Base-by-base conservation (phyloP, 2,797 vertebrate genomes). In the Acridotheres tristis region DNA sequence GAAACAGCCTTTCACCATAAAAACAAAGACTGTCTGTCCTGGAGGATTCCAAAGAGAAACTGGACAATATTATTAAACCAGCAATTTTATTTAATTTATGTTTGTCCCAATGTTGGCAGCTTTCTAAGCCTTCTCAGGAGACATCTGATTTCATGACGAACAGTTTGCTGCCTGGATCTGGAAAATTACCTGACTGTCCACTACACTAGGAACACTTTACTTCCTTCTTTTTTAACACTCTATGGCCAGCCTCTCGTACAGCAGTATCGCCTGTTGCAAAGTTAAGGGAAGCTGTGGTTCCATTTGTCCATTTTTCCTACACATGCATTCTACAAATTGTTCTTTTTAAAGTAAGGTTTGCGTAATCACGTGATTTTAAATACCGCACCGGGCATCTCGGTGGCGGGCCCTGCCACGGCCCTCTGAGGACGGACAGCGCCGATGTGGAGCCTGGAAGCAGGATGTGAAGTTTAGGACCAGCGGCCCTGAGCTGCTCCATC, bases 141-240 rank as follows among this genome's bases (percentile, higher is more conserved):
- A 74, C 97, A 97, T 82, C 65, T 97, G 97, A 97, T 85, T 94
- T 67, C 22, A 90, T 97, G 97, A 98, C 96, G 91, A 97, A 97
- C 11, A 61, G 65, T 66, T 63, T 89, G 92, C 93, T 93, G 83
- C 85, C 58, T 78, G 54, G 58, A 65, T 77, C 38, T 95, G 90
- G 90, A 90, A 85, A 97, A 97, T 78, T 30, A 86, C 73, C 51
- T 34, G 75, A 43, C 73, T 84, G 59, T 51, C 59, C 62, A 22
- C 71, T 57, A 48, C 80, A 85, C 38, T 94, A 93, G 34, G 65
- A 6, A 6, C n/a, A 51, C 65, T 74, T 85, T 54, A 96, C 88
- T 95, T 97, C 93, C 84, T 85, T 4, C 19, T 79, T 84, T 89
- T 76, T 83, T 55, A 88, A 71, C 27, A 11, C 88, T 89, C 38